These are phyloP conservation scores for Xerus inauris DNA, from an alignment of 2,113 vertebrate genomes.

Conservation along the genomic window DNA sequence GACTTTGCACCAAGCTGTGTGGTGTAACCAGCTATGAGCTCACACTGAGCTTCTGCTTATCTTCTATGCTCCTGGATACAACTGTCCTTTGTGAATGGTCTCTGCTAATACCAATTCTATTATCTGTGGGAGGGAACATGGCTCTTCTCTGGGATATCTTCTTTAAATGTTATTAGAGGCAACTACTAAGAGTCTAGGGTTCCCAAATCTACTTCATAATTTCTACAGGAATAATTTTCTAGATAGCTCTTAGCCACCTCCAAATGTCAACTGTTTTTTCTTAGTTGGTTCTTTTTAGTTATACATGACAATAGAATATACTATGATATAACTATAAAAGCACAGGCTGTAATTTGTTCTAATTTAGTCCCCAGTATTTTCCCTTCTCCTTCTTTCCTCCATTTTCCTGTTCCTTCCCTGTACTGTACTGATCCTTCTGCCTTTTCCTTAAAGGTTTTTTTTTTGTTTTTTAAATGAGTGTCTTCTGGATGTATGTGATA, in stretches of 20 bases:
- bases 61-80: not conserved
- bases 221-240: not conserved
- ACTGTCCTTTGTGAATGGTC: not conserved
- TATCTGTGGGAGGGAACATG: not conserved
- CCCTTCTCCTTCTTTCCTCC: too few relatives aligned
- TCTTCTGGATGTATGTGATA: too few relatives aligned
- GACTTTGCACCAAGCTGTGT: not conserved
- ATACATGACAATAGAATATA: too few relatives aligned
- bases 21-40: not conserved
- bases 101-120: not conserved
- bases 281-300: too few relatives aligned
- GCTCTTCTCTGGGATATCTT: not conserved
- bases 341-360: too few relatives aligned
- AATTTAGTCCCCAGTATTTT: too few relatives aligned
- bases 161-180: not conserved
- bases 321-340: too few relatives aligned
- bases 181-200: not conserved
- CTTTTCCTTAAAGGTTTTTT: too few relatives aligned
- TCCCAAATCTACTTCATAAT: not conserved
- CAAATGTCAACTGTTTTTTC: not conserved
- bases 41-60: not conserved
- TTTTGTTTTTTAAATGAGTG: too few relatives aligned
- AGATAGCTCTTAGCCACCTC: not conserved
- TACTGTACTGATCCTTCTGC: too few relatives aligned
- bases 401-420: too few relatives aligned